Evolutionary conservation across 2,113 vertebrate genomes (phyloP).

Genomic region (Platichthys stellatus): DNA sequence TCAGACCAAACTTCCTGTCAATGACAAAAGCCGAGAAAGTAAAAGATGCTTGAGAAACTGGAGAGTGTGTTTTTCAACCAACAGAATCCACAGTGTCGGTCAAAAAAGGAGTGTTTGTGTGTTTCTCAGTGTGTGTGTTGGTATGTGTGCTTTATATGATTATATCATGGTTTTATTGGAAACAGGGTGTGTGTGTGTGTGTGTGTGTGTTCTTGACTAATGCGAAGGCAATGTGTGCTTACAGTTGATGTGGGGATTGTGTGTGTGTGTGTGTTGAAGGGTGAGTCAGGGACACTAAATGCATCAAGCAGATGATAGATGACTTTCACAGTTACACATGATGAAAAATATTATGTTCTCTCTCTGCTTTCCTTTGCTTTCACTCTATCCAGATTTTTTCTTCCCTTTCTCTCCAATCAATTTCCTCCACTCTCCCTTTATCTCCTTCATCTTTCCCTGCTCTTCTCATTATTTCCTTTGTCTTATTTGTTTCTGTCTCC

Average conservation of each 20-base stretch:
- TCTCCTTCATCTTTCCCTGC: constrained; percentile 29
- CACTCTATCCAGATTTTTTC: not conserved
- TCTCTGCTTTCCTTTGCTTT: constrained; percentile 21
- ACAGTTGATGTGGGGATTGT: constrained; percentile 3
- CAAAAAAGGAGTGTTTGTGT: not conserved
- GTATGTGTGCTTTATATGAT: constrained; percentile 28
- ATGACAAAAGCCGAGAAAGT: constrained; percentile 11
- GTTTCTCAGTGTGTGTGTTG: not conserved
- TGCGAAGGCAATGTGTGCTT: constrained; percentile 1
- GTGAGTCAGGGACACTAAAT: constrained; percentile 55
- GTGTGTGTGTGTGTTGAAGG: constrained; percentile 11
- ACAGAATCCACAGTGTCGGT: not conserved
- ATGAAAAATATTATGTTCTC: constrained; percentile 28
- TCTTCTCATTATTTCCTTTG: constrained; percentile 33
- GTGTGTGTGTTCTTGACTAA: constrained; percentile 25
- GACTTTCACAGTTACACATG: constrained; percentile 50
- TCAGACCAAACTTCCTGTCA: constrained; percentile 45
- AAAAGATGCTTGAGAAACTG: constrained; percentile 11
- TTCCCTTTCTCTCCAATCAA: constrained; percentile 11
- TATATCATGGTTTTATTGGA: constrained; percentile 15
- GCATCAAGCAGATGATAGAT: constrained; percentile 64
- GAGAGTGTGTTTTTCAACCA: not conserved
- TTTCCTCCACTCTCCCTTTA: constrained; percentile 12
- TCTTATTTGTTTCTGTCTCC: constrained; percentile 30
- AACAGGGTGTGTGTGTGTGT: not conserved